Conservation (phyloP, 2,113 vertebrate genomes). For the Uropsilus gracilis region DNA sequence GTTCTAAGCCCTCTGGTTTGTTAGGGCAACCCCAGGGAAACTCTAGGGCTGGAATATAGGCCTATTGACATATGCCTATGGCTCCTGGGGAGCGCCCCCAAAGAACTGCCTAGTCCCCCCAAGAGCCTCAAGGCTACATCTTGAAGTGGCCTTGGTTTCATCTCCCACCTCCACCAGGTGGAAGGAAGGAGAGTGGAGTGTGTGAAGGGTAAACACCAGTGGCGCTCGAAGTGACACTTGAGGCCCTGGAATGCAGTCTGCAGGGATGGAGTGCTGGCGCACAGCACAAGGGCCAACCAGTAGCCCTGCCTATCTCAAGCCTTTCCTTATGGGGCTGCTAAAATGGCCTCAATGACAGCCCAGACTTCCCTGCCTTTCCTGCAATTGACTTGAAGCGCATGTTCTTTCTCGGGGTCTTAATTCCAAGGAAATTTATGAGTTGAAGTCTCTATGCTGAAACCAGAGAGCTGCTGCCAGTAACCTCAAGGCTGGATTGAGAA, state of each 20-base stretch:
- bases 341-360: not conserved
- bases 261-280: conserved; percentile 36
- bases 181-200: not conserved
- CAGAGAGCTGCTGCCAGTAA: not conserved
- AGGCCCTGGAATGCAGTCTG: conserved; percentile 61
- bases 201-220: conserved; percentile 33
- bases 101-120: not conserved
- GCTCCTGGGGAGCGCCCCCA: too few relatives aligned
- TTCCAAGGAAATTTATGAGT: not conserved
- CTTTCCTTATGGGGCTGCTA: not conserved
- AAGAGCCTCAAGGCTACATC: not conserved
- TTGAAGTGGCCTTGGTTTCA: not conserved
- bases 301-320: conserved; percentile 47
- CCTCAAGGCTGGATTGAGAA: not conserved
- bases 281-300: not conserved
- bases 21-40: not conserved
- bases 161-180: not conserved
- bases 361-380: not conserved
- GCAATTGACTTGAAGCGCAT: not conserved
- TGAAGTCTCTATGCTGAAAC: not conserved
- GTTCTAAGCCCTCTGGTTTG: not conserved
- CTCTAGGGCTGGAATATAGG: too few relatives aligned
- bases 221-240: conserved; percentile 3
- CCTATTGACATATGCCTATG: not conserved
- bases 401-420: not conserved